phyloP scores from a whole-genome alignment of 92 coral and sea anemone genomes.

The Phenganax subtilis region DNA sequence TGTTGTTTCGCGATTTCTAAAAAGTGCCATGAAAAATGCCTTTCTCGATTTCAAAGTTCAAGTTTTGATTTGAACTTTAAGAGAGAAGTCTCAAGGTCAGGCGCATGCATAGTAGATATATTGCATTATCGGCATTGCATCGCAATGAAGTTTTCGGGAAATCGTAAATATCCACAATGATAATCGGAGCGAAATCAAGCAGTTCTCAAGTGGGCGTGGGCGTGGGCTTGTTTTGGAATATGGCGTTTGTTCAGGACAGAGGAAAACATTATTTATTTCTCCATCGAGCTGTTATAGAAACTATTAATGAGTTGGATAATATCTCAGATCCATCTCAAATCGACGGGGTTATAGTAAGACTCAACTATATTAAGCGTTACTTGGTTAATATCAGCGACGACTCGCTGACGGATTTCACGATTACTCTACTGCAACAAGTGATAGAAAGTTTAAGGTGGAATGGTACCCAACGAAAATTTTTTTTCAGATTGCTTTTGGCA shows the following conservation, averaged over 20 bases:
- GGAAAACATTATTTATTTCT: slow-evolving; percentile 55
- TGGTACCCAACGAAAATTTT: no score
- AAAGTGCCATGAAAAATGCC: not conserved
- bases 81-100: slow-evolving; percentile 10
- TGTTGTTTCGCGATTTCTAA: no score
- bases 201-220: not conserved
- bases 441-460: slow-evolving; percentile 34
- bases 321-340: slow-evolving; percentile 55
- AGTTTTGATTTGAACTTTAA: slow-evolving; percentile 31
- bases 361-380: slow-evolving; percentile 51
- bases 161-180: no score
- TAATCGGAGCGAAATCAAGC: no score
- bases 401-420: slow-evolving; percentile 51
- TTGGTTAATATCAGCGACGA: slow-evolving; percentile 47
- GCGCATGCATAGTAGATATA: slow-evolving; percentile 45
- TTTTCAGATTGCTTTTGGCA: no score
- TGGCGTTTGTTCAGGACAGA: slow-evolving; percentile 18
- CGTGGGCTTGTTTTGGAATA: not conserved
- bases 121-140: not conserved
- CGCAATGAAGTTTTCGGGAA: no score
- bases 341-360: slow-evolving; percentile 52
- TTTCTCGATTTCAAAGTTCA: slow-evolving; percentile 21
- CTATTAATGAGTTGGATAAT: slow-evolving; percentile 56
- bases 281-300: slow-evolving; percentile 54
- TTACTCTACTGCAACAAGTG: slow-evolving; percentile 47